A percentile compares a stretch with the other conserved stretches of the same genome.
Conservation (phyloP, 2,113 vertebrate species). For the Cyanocitta stelleri region DNA sequence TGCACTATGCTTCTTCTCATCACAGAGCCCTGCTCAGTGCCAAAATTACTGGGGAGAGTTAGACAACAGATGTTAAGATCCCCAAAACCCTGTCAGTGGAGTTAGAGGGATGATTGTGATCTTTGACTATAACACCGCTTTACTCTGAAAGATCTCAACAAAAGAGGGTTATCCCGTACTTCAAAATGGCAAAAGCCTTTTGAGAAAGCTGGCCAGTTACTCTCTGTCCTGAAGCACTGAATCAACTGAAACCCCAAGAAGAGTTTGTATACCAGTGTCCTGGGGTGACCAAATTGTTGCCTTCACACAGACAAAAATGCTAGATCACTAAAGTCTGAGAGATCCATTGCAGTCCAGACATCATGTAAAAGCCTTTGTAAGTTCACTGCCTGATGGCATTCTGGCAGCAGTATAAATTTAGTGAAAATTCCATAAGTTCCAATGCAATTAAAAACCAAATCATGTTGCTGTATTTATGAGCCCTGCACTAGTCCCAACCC, state of each 20-base stretch:
- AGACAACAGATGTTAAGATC: background rate
- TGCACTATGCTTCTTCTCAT: background rate
- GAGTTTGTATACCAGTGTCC: background rate
- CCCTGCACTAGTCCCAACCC: background rate
- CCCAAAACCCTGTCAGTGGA: background rate
- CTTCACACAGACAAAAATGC: background rate
- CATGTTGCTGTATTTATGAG: background rate
- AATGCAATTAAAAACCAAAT: background rate
- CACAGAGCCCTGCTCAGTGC: background rate
- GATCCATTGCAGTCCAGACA: background rate
- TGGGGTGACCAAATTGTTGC: too few species aligned
- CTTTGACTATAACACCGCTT: background rate
- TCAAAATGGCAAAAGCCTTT: background rate
- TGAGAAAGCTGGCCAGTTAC: background rate
- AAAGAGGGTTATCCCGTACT: background rate
- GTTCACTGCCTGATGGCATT: background rate
- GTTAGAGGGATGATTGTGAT: background rate
- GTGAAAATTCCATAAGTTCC: background rate
- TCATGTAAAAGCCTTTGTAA: background rate
- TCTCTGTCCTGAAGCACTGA: background rate
- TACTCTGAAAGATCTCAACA: background rate
- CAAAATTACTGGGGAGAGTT: background rate
- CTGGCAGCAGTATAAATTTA: rapidly evolving
- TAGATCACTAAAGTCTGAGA: background rate
- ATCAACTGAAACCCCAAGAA: background rate